Base-by-base conservation (phyloP, 2,888 invertebrate species). In the Melanchra persicariae region DNA sequence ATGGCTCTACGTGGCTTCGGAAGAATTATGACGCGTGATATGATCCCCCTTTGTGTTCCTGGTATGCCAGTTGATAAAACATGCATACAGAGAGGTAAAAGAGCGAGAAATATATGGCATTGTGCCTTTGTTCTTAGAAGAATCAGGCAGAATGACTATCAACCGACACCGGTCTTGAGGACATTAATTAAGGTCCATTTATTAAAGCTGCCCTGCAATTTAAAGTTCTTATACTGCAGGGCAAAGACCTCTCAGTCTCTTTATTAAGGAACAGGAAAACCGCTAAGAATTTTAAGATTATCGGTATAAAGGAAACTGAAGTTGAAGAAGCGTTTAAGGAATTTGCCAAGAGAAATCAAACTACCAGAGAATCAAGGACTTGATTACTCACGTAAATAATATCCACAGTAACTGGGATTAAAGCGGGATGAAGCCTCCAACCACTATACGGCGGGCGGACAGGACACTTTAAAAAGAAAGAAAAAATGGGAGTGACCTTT, bases 31-130 rank as follows among this genome's bases (percentile, higher is more conserved):
- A 62, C 47, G 54, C 57, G 68, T 63, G 68, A 72, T 79, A 68
- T 66, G 62, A 78, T 69, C 66, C 62, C 71, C 71, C 73, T 30
- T 52, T 58, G 57, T 58, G n/a, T 78, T 81, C 77, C 37, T 76
- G 52, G 70, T 63, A 77, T 52, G 60, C 40, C 37, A 10, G 45
- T 57, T 57, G 62, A 62, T 78, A 49, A 68, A 22, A 58, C 47
- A 72, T 40, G 12, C 37, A 58, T 30, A 24, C n/a, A 34, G 34
- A 52, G n/a, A 34, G 10, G n/a, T 47, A 52, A 74, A 78, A 59
- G 19, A 49, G 17, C 17, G 34, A 62, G 47, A 58, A 26, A 47
- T 52, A 15, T 30, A 62, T 49, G 26, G 37, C 34, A 49, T 59
- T 65, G 43, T 24, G 24, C 5, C 12, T 55, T 47, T 68, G 37